Base-by-base conservation (phyloP, 2,888 invertebrate species). In the Caenorhabditis sp. region DNA sequence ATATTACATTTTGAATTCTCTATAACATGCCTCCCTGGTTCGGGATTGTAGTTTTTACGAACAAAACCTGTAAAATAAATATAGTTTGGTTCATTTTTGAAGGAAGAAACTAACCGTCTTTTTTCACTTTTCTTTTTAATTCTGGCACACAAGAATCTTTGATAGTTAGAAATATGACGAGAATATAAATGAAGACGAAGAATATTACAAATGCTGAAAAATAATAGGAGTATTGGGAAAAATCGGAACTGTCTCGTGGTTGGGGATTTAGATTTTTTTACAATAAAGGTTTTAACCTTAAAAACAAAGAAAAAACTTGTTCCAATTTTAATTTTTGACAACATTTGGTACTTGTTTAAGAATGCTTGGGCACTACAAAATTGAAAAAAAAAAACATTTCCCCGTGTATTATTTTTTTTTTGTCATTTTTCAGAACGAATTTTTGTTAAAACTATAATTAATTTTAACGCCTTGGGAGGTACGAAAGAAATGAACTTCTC, bases 1-100 rank as follows among this genome's bases (percentile, higher is more conserved):
- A 83, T 67, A 31, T 71, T 75, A 59, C 83, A 83, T 59, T 74
- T 79, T 12, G 65, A 63, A 26, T 81, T 63, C 14, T 71, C 70
- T 1, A 83, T 83, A 25, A 93, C 88, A 88, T 97, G 95, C 56
- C 92, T 53, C 1, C 70, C 67, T 1, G 23, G 25, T n/a, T 50
- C 63, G 0, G 63, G 17, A 5, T 59, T 43, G 56, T 65, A 76
- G 7, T 63, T 54, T 49, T 59, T 57, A 26, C 70, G 50, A 0
- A 52, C 43, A 23, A 63, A 70, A n/a, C 61, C 70, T 63, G 43
- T 10, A 43, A 43, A 43, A 43, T 10, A 31, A 10, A 43, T 43
- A 10, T 5, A 43, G 17, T 17, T 7, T 17, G 12, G 14, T 12
- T 12, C 17, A 14, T 43, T 5, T 17, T 43, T 17, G 3, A 36